Base-by-base conservation (phyloP, 2,113 vertebrate genomes). In the Vimba vimba region DNA sequence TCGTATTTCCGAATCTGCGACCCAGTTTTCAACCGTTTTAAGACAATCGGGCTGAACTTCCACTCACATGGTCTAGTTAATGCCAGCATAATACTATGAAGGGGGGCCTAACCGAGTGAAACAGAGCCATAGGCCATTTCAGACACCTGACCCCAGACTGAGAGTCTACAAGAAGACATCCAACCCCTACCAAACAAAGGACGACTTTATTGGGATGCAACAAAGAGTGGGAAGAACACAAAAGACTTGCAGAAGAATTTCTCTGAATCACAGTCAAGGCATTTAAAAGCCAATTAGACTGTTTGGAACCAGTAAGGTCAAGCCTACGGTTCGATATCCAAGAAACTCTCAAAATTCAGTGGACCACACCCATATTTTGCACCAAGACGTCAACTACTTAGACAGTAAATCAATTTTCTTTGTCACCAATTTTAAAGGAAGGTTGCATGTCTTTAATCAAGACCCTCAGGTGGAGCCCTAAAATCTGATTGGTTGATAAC, bases 61-160 rank as follows among this genome's bases (percentile, higher is more conserved):
- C 7, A 73, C 64, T 83, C 82, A 59, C 82, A 73, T 45, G 82
- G 21, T 73, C 12, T 39, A 25, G 47, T 43, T 73, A 82, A 78
- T 69, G 45, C 45, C 64, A 27, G 43, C 43, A 64, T 45, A 80
- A 81, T 66, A 64, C 39, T 39, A 39, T n/a, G 0, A 60, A 79
- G 7, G n/a, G 36, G 36, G 55, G 30, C 64, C 80, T 57, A 57
- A 78, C 50, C 3, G 2, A 73, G 64, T 57, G 47, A 57, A 79
- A 60, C 27, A 0, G 77, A 36, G 55, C 52, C 30, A 79, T 27
- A 23, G 27, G 79, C 17, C 13, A 55, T 82, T 71, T n/a, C 50
- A 71, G 68, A 83, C 50, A 83, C 82, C 82, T 74, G 82, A 83
- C 68, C 82, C 82, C 60, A 15, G 43, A 23, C 25, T 6, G 62